Evolutionary conservation across 2,113 vertebrate genomes (phyloP), one percentile per base, ranked within the genome.

Genomic region (Sinosuthora webbiana): DNA sequence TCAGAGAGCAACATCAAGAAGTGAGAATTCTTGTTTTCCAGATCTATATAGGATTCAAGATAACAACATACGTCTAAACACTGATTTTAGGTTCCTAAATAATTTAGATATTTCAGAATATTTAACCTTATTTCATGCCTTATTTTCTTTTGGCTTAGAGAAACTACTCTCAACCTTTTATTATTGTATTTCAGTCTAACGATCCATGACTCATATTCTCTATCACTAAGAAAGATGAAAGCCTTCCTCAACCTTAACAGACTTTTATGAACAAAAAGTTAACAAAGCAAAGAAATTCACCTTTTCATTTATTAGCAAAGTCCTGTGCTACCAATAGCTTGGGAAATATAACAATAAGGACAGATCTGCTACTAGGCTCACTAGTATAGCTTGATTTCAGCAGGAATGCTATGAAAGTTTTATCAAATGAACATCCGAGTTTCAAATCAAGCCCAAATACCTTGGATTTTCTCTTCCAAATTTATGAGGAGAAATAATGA

Each of bases 241-340:
- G 7, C 28, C 15, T 69, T 93, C 20, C 50, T 39, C 67, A 90
- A 42, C 27, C 55, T 67, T 86, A 90, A 52, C 23, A 76, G 68
- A 87, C 35, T 88, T 85, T 59, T 63, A 88, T 70, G 67, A 88
- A 89, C 64, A 85, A 87, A 90, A 87, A 62, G 65, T 67, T 94
- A 89, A 64, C 67, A 91, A 77, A 91, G 47, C 33, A 83, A 87
- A 75, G 18, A 45, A 95, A 62, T 74, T 86, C 39, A 67, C n/a
- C 19, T 83, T 90, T 85, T 80, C 19, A 44, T 73, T 22, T 94
- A 62, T 59, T 74, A 84, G 84, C 83, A 93, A 71, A 23, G 33
- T 64, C 25, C 50, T 59, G 27, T 67, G 30, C 33, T 83, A 37
- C 33, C 71, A 70, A 41, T 31, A 83, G 16, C 27, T 62, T 69